These are phyloP conservation scores for Boleophthalmus pectinirostris DNA, from an alignment of 2,113 vertebrate species.

Conservation along the genomic window DNA sequence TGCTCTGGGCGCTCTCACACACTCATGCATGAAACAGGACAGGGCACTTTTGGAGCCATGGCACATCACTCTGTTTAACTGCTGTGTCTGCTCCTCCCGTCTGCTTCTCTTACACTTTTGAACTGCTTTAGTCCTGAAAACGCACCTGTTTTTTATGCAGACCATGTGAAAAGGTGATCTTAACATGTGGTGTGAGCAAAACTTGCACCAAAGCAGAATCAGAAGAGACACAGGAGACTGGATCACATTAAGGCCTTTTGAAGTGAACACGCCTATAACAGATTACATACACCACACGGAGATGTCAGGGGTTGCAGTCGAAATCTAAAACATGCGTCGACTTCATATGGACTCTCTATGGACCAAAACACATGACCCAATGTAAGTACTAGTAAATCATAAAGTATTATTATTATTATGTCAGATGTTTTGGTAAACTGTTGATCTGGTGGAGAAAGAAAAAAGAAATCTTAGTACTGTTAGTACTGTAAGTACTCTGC, in stretches of 20 bases:
- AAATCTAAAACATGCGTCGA: not conserved
- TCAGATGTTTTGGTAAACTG: not conserved
- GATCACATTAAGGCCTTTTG: not conserved
- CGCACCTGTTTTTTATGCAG: conserved; percentile 16
- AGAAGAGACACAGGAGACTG: not conserved
- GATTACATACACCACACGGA: not conserved
- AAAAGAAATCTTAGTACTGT: no score
- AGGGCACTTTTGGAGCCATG: conserved; percentile 57
- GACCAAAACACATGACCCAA: not conserved
- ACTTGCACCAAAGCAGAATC: not conserved
- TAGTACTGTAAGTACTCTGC: no score
- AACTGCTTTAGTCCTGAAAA: not conserved
- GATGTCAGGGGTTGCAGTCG: not conserved
- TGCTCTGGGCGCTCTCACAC: conserved; percentile 62
- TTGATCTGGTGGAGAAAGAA: no score
- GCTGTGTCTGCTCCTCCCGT: not conserved
- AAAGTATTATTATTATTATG: not conserved
- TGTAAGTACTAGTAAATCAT: not conserved
- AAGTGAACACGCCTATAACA: not conserved
- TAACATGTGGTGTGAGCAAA: conserved; percentile 23
- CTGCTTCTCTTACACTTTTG: conserved; percentile 5
- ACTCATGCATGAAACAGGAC: conserved; percentile 69
- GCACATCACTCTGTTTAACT: conserved; percentile 15
- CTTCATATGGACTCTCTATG: not conserved
- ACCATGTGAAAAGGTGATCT: conserved; percentile 11